Base-by-base conservation (phyloP, 2,888 invertebrate genomes). In the Cenopis cana region DNA sequence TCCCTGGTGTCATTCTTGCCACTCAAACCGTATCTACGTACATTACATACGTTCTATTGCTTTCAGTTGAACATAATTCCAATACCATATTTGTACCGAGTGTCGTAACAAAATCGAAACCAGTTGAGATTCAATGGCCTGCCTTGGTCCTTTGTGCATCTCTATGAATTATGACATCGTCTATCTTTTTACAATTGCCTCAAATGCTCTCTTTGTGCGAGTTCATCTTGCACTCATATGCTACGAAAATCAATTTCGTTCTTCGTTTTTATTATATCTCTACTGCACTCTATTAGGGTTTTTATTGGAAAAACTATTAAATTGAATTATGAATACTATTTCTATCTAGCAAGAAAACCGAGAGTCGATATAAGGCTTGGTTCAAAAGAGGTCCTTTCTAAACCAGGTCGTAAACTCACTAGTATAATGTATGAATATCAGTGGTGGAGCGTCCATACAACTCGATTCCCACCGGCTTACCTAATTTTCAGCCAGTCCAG, bases 101-200 rank as follows among this genome's bases (percentile, higher is more conserved):
- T 69, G 56, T 64, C 50, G 80, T 80, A 80, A 81, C 67, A 60
- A 8, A 57, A 73, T 81, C 76, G 75, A 75, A 79, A 77, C 76
- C 76, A 74, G 71, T 68, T 64, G 66, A 59, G 73, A 70, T 74
- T 74, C 71, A 72, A 75, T 76, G 52, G 29, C 33, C 62, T 33
- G 69, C 56, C 49, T 74, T 76, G 75, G 73, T 76, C 80, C 78
- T 82, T 84, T 82, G 82, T 84, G 71, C 75, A 76, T 78, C 80
- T 62, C 61, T 76, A 73, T 72, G 76, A 78, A 78, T 79, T 79
- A 78, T 81, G 73, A 72, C 78, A 75, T 78, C 78, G 76, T 74
- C 76, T 78, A 81, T 83, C 77, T 79, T 79, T 77, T 81, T 77
- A 77, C 79, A 80, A 83, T 85, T 80, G 79, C 78, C 77, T 78